Base-by-base conservation (phyloP, 2,113 vertebrate species). In the Oceanites oceanicus region DNA sequence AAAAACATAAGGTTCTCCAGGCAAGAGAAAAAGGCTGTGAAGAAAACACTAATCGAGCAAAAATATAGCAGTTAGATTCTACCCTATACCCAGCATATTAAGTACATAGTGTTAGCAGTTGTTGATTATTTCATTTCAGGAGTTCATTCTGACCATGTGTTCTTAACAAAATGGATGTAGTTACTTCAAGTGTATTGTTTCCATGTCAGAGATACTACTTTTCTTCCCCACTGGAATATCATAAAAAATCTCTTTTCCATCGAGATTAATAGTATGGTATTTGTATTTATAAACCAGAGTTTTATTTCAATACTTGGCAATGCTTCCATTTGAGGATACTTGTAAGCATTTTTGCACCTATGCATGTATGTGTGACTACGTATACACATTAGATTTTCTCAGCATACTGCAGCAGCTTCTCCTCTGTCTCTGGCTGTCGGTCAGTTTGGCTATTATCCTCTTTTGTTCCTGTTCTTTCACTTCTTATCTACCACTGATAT, bases 401-500 rank as follows among this genome's bases (percentile, higher is more conserved):
- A 77, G 38, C 30, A 89, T 47, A n/a, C 49, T 65, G 15, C 44
- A 55, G 21, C 15, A 84, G 29, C 68, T 66, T 85, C 88, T 86
- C 89, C 49, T 25, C 18, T 82, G 29, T 65, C 29, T 90, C 50
- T 65, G 20, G 13, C 9, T 66, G 52, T 75, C 11, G 6, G 61
- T 90, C 62, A 81, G 0, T 79, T 84, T 92, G 42, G 38, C 5
- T 79, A 13, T 53, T 66, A 83, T 40, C 49, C 30, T 62, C 34
- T 50, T 93, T 61, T 71, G n/a, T 47, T 80, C 45, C 42, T 84
- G 58, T 53, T 88, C 50, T 92, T 94, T 80, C 73, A 23, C 26
- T 85, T 91, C 85, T 97, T 94, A 97, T 97, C 96, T 94, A 40
- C 26, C 21, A 67, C 36, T 90, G 92, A 66, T 96, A 96, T 38